Conservation (phyloP, 2,888 invertebrate genomes). For the Morpho helenor region DNA sequence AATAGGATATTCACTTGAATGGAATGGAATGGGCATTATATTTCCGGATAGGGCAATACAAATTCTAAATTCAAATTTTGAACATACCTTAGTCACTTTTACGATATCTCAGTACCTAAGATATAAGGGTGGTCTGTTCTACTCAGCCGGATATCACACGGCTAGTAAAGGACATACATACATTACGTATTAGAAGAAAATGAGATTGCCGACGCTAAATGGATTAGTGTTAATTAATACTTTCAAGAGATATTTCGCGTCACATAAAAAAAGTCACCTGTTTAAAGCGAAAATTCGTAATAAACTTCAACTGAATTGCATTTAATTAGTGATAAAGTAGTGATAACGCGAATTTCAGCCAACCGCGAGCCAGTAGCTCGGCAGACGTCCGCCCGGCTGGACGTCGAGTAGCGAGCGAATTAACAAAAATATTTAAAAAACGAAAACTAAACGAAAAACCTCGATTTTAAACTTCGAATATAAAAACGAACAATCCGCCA, state of each 20-base stretch:
- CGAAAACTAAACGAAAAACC: conserved; percentile 48
- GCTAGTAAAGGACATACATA: too few relatives aligned
- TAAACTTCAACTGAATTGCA: conserved; percentile 36
- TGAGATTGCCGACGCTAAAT: too few relatives aligned
- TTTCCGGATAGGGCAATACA: too few relatives aligned
- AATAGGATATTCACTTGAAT: too few relatives aligned
- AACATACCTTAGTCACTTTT: too few relatives aligned
- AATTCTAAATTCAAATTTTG: too few relatives aligned
- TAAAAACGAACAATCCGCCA: conserved; percentile 21
- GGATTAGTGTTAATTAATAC: too few relatives aligned
- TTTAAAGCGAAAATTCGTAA: conserved; percentile 22
- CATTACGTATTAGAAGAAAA: too few relatives aligned
- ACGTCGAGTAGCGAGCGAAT: conserved; percentile 45
- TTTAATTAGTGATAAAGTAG: conserved; percentile 44
- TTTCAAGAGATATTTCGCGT: not conserved
- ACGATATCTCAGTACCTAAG: too few relatives aligned
- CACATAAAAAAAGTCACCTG: conserved; percentile 13
- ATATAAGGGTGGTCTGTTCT: too few relatives aligned
- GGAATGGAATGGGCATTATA: too few relatives aligned
- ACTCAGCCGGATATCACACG: too few relatives aligned
- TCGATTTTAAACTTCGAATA: conserved; percentile 38
- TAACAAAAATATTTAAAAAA: not conserved
- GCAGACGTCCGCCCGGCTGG: conserved; percentile 55
- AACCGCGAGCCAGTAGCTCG: conserved; percentile 53
- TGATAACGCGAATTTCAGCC: conserved; percentile 46